Conservation (phyloP, 2,797 vertebrate species). For the Onychomys torridus region DNA sequence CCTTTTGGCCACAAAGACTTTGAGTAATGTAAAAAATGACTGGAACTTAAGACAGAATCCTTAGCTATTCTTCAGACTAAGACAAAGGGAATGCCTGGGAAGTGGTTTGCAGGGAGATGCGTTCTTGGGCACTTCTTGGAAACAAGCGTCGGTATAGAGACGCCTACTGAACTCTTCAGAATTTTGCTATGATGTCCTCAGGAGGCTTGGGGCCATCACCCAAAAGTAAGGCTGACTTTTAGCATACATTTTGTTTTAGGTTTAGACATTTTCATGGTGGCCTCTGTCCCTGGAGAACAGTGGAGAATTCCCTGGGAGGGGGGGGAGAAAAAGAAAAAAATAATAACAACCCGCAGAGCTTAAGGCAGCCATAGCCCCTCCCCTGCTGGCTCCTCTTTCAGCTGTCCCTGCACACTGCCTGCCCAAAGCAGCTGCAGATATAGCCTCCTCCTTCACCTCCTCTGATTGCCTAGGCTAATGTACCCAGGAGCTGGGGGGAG, state of each 20-base stretch:
- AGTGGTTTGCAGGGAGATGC: background rate
- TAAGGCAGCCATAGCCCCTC: constrained; percentile 72
- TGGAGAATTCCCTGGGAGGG: constrained; percentile 73
- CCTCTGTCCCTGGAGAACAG: constrained; percentile 67
- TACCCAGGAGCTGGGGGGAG: constrained; percentile 11
- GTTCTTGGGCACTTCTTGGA: constrained; percentile 25
- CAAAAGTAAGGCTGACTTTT: constrained; percentile 37
- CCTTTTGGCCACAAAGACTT: constrained; percentile 44
- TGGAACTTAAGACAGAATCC: constrained; percentile 48
- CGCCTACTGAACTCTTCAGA: background rate
- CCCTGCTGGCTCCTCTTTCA: constrained; percentile 79
- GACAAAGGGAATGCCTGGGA: background rate
- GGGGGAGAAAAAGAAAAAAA: too few species aligned
- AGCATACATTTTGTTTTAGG: constrained; percentile 48
- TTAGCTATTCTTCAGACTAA: constrained; percentile 45
- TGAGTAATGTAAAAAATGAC: constrained; percentile 50
- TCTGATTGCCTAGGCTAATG: constrained; percentile 9
- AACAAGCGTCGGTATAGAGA: constrained; percentile 14
- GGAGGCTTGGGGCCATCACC: background rate
- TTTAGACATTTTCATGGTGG: constrained; percentile 65
- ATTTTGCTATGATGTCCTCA: constrained; percentile 12
- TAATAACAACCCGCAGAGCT: constrained; percentile 63
- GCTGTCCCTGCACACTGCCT: constrained; percentile 78
- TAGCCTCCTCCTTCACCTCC: constrained; percentile 57
- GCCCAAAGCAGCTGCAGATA: constrained; percentile 75